Conservation (phyloP, 1,140 invertebrate genomes). For the Leptinotarsa defecta region DNA sequence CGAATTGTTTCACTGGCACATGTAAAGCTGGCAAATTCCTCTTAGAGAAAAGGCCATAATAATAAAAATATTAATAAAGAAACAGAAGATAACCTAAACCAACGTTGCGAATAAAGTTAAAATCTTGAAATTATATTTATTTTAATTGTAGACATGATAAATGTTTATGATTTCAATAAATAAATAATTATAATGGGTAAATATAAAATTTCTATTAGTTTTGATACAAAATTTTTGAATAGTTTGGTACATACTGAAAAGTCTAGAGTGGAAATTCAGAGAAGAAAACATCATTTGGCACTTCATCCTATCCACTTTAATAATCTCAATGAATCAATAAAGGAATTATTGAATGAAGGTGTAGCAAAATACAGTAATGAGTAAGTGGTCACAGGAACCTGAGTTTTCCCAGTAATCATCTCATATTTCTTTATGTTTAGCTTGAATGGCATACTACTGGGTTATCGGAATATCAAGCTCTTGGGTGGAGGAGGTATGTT, state of each 20-base stretch:
- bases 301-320: conserved; percentile 66
- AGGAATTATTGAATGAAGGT: conserved; percentile 60
- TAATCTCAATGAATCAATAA: conserved; percentile 61
- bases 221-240: conserved; percentile 43
- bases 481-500: conserved; percentile 61
- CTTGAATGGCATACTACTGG: conserved; percentile 65
- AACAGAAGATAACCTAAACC: no score
- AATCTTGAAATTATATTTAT: no score
- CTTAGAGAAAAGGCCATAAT: no score
- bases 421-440: conserved; percentile 48
- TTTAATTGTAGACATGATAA: no score
- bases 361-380: conserved; percentile 62
- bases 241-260: conserved; percentile 59
- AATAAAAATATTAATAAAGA: no score
- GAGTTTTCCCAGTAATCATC: not conserved
- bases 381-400: conserved; percentile 46
- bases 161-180: no score
- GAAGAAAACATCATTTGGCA: conserved; percentile 61
- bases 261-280: conserved; percentile 62
- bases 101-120: no score
- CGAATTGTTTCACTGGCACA: no score
- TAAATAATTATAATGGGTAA: conserved; percentile 29
- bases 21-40: no score
- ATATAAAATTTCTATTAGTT: conserved; percentile 31
- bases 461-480: conserved; percentile 66